These are phyloP conservation scores for Eupeodes latifasciatus DNA, from an alignment of 2,888 invertebrate genomes.

Conservation along the genomic window DNA sequence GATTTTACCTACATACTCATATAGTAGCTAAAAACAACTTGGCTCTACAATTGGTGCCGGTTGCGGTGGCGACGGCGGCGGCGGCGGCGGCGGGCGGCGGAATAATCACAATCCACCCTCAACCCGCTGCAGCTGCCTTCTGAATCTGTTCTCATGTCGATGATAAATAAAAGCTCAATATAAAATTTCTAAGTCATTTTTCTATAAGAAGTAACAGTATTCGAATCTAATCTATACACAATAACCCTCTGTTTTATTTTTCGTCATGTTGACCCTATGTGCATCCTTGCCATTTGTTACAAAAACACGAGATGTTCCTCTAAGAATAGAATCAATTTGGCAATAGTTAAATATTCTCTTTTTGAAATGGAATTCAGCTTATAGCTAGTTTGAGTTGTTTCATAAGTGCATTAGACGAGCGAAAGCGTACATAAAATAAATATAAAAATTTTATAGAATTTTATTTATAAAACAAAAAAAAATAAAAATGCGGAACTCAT, in stretches of 20 bases:
- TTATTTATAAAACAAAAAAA: background rate
- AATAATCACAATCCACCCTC: background rate
- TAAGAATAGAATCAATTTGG: constrained; percentile 65
- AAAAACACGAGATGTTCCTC: constrained; percentile 41
- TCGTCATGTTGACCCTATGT: constrained; percentile 58
- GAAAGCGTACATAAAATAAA: background rate
- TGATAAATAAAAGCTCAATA: constrained; percentile 31
- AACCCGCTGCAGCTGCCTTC: constrained; percentile 18
- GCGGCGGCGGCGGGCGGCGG: constrained; percentile 26
- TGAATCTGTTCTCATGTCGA: constrained; percentile 23
- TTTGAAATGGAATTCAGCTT: constrained; percentile 23
- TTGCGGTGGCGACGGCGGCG: constrained; percentile 31
- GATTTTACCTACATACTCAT: background rate
- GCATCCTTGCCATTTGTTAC: constrained; percentile 69
- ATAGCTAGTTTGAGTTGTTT: constrained; percentile 7
- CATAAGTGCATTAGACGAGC: constrained; percentile 39
- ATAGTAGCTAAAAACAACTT: constrained; percentile 48
- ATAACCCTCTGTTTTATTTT: background rate
- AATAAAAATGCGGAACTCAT: constrained; percentile 29
- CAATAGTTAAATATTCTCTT: constrained; percentile 45
- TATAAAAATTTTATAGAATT: background rate
- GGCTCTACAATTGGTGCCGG: constrained; percentile 55
- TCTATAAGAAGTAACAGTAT: too few species aligned
- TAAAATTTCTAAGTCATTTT: constrained; percentile 1
- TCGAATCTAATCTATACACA: too few species aligned